A percentile compares a stretch with the other conserved stretches of the same genome.
Evolutionary conservation across 1,140 invertebrate genomes (phyloP).

Genomic region (Pissodes strobi): DNA sequence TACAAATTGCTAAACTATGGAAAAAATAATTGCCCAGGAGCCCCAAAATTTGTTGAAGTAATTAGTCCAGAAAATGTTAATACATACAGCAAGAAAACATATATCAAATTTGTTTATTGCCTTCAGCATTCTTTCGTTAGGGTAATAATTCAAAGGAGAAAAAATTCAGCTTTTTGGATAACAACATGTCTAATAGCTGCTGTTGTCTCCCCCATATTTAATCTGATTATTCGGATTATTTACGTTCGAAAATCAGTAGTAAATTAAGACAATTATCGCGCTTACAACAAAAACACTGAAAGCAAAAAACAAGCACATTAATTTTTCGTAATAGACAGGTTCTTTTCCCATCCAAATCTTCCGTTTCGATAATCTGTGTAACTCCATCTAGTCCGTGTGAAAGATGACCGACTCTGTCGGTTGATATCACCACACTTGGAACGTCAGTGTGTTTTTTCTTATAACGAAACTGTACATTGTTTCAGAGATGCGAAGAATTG

Average conservation of each 20-base stretch:
- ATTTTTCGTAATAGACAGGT: slow-evolving; percentile 29
- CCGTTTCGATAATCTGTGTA: slow-evolving; percentile 11
- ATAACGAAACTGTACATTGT: slow-evolving; percentile 26
- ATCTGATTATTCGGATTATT: slow-evolving; percentile 12
- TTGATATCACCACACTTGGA: not conserved
- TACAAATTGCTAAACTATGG: no score
- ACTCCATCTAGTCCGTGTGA: slow-evolving; percentile 1
- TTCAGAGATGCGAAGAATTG: slow-evolving; percentile 14
- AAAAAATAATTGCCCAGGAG: no score
- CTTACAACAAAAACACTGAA: slow-evolving; percentile 12
- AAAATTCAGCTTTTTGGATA: no score
- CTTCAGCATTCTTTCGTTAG: no score
- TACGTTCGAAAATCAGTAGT: slow-evolving; percentile 19
- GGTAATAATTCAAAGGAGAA: no score
- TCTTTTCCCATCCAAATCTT: slow-evolving; percentile 25
- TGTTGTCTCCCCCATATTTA: no score
- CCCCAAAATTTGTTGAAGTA: no score
- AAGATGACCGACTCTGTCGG: not conserved
- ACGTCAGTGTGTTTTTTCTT: not conserved
- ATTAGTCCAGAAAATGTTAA: no score
- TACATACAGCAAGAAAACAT: no score
- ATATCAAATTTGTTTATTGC: no score
- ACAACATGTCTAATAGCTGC: no score
- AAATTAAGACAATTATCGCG: slow-evolving; percentile 26
- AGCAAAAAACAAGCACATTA: slow-evolving; percentile 22